Base-by-base conservation (phyloP, 2,888 invertebrate genomes). In the Antheraea yamamai region DNA sequence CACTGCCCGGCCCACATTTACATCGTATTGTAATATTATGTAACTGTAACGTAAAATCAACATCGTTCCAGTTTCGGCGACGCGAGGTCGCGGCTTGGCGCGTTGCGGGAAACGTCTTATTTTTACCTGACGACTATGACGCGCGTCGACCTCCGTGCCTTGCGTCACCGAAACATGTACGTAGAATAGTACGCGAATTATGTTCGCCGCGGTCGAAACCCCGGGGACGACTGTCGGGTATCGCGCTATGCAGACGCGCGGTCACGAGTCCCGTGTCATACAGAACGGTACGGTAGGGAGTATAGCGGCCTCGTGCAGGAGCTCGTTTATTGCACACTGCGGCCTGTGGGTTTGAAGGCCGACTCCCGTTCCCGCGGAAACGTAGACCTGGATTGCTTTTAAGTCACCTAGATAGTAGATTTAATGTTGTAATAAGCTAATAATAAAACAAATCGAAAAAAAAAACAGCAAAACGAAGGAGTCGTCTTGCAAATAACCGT, bases 191-290 rank as follows among this genome's bases (percentile, higher is more conserved):
- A 26, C 64, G 64, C 64, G 64, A 3, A 14, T 30, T 66, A 26
- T 30, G 64, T 66, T 30, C 64, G 64, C 30, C 64, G 16, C 64
- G 64, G 30, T 16, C 64, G 64, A 66, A 66, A 26, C 64, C 64
- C 64, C 64, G 64, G 30, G 30, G 26, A 66, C 64, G 64, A 66
- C 26, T 66, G 64, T 66, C 64, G 64, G 16, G 4, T 61, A n/a
- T 61, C 61, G 61, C 23, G 61, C 61, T 61, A 3, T 61, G 61
- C 23, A 61, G 23, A 10, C 61, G 61, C n/a, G 61, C 35, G 18
- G 26, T 6, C 35, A 76, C 79, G 78, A 66, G 26, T 18, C 64
- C 85, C 86, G 82, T 66, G 64, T 4, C 64, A 26, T 30, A 4
- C 64, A 66, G 64, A 14, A 66, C 64, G 1, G 0, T 14, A 18